phyloP scores from a whole-genome alignment of 2,797 vertebrate genomes.

The Natrix natrix region DNA sequence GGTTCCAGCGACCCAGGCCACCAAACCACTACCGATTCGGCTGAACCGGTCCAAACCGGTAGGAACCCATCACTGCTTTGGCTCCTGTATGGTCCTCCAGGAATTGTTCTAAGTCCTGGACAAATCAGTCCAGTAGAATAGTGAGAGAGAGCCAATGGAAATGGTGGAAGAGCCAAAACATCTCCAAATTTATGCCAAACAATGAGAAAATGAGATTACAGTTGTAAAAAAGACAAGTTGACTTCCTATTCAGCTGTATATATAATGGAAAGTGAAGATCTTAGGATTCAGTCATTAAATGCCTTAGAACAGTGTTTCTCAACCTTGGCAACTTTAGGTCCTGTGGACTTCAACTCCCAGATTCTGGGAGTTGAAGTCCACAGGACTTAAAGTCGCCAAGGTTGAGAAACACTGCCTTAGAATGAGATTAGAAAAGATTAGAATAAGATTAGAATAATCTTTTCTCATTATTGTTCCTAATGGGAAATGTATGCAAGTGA shows the following conservation, averaged over 20 bases:
- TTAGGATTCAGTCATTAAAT: background rate
- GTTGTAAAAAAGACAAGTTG: background rate
- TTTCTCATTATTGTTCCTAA: background rate
- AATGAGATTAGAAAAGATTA: no score
- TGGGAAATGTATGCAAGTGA: background rate
- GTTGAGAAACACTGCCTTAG: background rate
- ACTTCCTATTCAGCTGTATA: background rate
- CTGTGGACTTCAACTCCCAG: no score
- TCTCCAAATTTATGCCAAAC: background rate
- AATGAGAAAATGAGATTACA: background rate
- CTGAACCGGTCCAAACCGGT: no score
- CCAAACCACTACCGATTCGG: no score
- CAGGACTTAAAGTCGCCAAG: no score
- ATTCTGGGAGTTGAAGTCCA: no score
- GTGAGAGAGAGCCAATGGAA: background rate
- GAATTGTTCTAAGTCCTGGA: background rate
- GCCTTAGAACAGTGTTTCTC: background rate
- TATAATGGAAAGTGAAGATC: background rate
- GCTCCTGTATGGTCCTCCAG: background rate
- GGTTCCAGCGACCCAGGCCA: no score
- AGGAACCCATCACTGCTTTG: background rate
- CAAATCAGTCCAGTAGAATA: background rate
- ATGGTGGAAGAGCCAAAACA: background rate
- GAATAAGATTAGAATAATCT: background rate
- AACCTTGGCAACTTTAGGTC: no score